Base-by-base conservation (phyloP, 2,888 invertebrate species). In the Andrena minutula region DNA sequence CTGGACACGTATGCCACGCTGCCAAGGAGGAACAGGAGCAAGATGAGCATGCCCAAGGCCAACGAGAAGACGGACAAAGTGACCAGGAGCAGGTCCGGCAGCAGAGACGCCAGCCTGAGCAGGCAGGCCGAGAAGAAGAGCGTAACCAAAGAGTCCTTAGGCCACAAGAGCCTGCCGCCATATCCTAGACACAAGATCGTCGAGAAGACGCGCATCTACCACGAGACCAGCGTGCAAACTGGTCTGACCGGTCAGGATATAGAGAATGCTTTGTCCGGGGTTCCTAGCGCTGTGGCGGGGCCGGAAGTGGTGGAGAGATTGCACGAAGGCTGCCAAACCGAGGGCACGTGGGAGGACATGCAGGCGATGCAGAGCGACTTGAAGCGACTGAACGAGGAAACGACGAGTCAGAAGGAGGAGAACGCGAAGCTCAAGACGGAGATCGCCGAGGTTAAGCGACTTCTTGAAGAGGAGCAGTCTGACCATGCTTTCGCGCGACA, bases 141-240 rank as follows among this genome's bases (percentile, higher is more conserved):
- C 53, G 53, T n/a, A 0, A 41, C 53, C 0, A 89, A 92, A 81
- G 93, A 94, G 64, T 89, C 89, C 12, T 89, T 91, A 2, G 89
- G 74, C 26, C 86, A 91, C 65, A 95, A 95, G 87, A 94, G 92
- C 72, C 86, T 95, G 63, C 95, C 95, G 2, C 95, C 95, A 0
- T 95, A 94, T 86, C 94, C 95, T n/a, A 94, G 94, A 61, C 93
- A 93, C 77, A 94, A 94, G 85, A 84, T 89, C 0, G 72, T 82
- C 0, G 93, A 94, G 47, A 95, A 95, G 91, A 96, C 97, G 0
- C 95, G 96, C 90, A 98, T 98, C 86, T 98, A 97, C 92, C 97
- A 97, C 87, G 98, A 98, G 94, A 97, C 95, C 49, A 95, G 96
- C 65, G 95, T 96, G 16, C 98, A 98, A 93, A 98, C 98, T 0